Percentiles rank a stretch among this genome's conserved stretches.
Conservation (phyloP, 1,140 invertebrate species). For the Hyphantria cunea region DNA sequence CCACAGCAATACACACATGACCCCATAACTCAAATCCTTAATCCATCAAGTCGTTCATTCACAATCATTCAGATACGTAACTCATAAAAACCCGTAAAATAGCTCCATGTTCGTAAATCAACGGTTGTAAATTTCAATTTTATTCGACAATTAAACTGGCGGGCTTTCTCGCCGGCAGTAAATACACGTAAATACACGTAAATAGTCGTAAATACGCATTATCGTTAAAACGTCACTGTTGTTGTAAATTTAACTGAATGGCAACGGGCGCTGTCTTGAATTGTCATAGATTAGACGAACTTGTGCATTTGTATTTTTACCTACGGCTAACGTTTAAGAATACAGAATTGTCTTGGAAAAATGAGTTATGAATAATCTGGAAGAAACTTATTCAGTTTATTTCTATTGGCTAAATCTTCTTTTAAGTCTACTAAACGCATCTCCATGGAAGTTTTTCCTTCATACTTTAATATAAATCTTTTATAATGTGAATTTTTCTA, state of each 20-base stretch:
- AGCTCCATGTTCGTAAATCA: slow-evolving; percentile 52
- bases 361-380: not conserved
- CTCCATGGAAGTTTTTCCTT: too few species aligned
- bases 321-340: not conserved
- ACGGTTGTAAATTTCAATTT: slow-evolving; percentile 77
- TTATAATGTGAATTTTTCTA: too few species aligned
- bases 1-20: not conserved
- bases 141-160: slow-evolving; percentile 80
- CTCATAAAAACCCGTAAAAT: slow-evolving; percentile 29
- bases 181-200: slow-evolving; percentile 62
- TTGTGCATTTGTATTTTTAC: slow-evolving; percentile 6
- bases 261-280: slow-evolving; percentile 30
- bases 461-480: too few species aligned
- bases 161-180: slow-evolving; percentile 65
- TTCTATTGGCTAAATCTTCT: too few species aligned
- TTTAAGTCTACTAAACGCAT: too few species aligned
- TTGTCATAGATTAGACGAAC: slow-evolving; percentile 3
- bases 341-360: not conserved
- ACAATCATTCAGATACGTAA: slow-evolving; percentile 10
- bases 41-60: slow-evolving; percentile 21
- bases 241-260: slow-evolving; percentile 69
- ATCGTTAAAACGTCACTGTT: slow-evolving; percentile 78
- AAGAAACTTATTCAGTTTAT: too few species aligned
- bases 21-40: slow-evolving; percentile 8
- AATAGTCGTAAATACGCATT: slow-evolving; percentile 79